A percentile compares a stretch with the other conserved stretches of the same genome.
These are phyloP conservation scores for Craseonycteris thonglongyai DNA, from an alignment of 2,113 vertebrate genomes.

Conservation along the genomic window DNA sequence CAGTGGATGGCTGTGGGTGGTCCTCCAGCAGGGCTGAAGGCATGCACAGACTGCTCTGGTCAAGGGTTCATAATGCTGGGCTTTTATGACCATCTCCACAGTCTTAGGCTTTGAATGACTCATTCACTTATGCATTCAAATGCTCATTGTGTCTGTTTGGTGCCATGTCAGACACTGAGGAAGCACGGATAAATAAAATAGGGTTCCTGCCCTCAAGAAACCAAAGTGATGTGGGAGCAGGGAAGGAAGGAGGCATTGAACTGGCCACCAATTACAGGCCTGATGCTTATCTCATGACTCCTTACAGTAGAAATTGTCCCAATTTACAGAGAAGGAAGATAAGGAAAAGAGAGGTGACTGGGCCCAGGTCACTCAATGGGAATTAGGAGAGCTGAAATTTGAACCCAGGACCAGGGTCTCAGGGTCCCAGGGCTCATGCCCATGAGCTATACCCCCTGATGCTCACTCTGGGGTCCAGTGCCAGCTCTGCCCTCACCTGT, in stretches of 20 bases:
- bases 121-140: conserved; percentile 53
- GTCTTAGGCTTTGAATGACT: conserved; percentile 38
- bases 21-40: not conserved
- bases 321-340: not conserved
- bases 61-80: not conserved
- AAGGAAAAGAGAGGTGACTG: not conserved
- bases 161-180: not conserved
- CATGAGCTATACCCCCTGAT: not conserved
- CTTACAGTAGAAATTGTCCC: not conserved
- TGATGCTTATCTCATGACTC: not conserved
- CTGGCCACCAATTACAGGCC: not conserved
- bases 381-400: not conserved
- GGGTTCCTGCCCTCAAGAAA: not conserved
- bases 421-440: not conserved
- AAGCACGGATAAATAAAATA: conserved; percentile 41
- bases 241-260: not conserved
- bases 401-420: not conserved
- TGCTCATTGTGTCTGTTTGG: conserved; percentile 11
- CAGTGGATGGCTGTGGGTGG: not conserved
- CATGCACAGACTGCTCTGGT: not conserved
- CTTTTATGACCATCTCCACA: conserved; percentile 39
- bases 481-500: not conserved
- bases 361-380: not conserved
- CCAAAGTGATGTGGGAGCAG: not conserved
- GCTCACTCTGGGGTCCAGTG: not conserved